Evolutionary conservation across 2,888 invertebrate genomes (phyloP).

Genomic region (Alitta virens): DNA sequence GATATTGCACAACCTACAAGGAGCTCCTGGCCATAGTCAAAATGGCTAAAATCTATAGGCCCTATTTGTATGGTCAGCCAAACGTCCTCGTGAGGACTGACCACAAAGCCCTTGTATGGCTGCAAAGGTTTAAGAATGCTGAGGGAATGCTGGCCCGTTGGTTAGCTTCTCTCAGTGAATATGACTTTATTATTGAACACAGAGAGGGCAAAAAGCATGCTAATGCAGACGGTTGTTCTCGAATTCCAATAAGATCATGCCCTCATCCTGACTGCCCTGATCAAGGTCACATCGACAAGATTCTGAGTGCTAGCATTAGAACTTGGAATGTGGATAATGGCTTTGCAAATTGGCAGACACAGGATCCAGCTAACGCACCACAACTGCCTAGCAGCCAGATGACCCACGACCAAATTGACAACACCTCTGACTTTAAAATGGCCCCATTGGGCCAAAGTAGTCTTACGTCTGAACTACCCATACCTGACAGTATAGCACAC

Average conservation of each 20-base stretch:
- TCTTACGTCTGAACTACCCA: no score
- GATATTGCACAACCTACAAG: constrained; percentile 17
- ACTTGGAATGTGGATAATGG: no score
- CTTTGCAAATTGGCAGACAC: no score
- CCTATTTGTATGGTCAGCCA: constrained; percentile 2
- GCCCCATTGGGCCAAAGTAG: no score
- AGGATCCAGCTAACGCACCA: no score
- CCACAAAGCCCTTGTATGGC: constrained; percentile 1
- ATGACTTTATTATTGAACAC: constrained; percentile 1
- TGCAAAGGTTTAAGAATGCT: not conserved
- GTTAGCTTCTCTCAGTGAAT: not conserved
- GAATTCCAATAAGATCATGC: not conserved
- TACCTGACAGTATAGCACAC: no score
- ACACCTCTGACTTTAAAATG: no score
- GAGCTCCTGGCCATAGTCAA: constrained; percentile 13
- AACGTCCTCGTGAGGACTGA: constrained; percentile 6
- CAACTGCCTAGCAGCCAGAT: no score
- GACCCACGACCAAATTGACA: no score
- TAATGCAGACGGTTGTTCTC: constrained; percentile 5
- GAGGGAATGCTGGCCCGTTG: constrained; percentile 5
- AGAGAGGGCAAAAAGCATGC: not conserved
- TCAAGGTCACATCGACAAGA: no score
- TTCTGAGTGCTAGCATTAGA: no score
- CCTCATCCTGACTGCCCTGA: no score
- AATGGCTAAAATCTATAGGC: not conserved